A percentile compares a stretch with the other conserved stretches of the same genome.
These are phyloP conservation scores for Drosophila pallidifrons DNA, from an alignment of 1,140 invertebrate genomes.

Conservation along the genomic window DNA sequence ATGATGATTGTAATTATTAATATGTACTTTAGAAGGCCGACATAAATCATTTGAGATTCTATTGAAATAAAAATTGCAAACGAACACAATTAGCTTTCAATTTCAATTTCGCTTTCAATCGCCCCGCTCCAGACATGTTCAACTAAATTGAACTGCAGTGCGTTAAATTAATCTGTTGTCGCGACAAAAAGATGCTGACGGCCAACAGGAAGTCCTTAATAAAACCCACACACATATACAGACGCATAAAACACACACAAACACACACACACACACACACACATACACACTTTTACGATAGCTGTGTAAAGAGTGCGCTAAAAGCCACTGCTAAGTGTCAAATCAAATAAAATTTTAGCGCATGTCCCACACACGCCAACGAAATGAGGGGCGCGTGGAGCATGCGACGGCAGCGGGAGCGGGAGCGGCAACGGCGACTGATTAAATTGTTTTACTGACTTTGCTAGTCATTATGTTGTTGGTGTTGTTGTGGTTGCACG, in stretches of 20 bases:
- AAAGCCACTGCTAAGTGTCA: conserved; percentile 69
- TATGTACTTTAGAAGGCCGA: conserved; percentile 45
- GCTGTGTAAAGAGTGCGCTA: conserved; percentile 40
- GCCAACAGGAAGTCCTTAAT: conserved; percentile 80
- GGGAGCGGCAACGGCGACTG: conserved; percentile 21
- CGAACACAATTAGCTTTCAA: conserved; percentile 12
- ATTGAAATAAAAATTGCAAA: conserved; percentile 66
- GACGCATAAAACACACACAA: not conserved
- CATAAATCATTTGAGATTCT: conserved; percentile 64
- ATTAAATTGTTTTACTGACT: conserved; percentile 61
- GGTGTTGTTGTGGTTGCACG: conserved; percentile 34
- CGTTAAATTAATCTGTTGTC: conserved; percentile 82
- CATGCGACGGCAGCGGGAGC: not conserved
- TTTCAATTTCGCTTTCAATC: conserved; percentile 4
- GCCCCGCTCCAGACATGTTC: not conserved
- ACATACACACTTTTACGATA: conserved; percentile 1
- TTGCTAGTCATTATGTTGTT: conserved; percentile 49
- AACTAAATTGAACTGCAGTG: conserved; percentile 79
- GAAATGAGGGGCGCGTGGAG: conserved; percentile 12
- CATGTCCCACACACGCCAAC: conserved; percentile 72
- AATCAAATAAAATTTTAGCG: conserved; percentile 76
- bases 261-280: too few relatives aligned
- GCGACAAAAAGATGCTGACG: conserved; percentile 77
- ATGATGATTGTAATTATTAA: conserved; percentile 34
- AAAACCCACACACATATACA: conserved; percentile 46